Percentiles rank a stretch among this genome's conserved stretches.
These are phyloP conservation scores for Poeciliopsis turrubarensis DNA, from an alignment of 2,113 vertebrate species.

Conservation along the genomic window DNA sequence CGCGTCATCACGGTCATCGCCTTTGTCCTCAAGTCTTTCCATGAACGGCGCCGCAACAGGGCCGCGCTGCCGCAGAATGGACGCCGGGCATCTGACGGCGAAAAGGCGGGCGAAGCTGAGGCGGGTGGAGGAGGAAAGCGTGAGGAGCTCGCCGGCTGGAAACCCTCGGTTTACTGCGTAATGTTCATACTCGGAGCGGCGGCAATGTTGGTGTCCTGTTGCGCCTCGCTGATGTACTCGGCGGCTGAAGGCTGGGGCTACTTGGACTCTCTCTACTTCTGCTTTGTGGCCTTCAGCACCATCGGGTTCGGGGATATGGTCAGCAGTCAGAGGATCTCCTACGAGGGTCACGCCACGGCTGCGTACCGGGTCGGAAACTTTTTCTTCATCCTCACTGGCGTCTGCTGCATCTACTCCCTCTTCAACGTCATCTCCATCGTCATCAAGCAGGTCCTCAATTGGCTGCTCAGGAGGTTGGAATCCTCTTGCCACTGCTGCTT, in stretches of 20 bases:
- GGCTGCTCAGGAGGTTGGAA: conserved; percentile 88
- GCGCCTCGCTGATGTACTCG: conserved; percentile 93
- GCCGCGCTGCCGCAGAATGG: conserved; percentile 74
- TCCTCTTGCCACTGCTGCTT: conserved; percentile 80
- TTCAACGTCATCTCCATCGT: conserved; percentile 98
- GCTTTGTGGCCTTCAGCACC: conserved; percentile 98
- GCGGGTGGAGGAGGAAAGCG: conserved; percentile 59
- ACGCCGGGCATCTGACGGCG: conserved; percentile 46
- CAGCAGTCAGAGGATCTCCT: conserved; percentile 89
- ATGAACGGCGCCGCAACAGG: conserved; percentile 84
- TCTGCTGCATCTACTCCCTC: conserved; percentile 98
- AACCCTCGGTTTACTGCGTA: conserved; percentile 95
- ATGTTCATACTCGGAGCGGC: conserved; percentile 93
- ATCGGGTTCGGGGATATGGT: conserved; percentile 98
- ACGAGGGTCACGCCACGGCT: conserved; percentile 79
- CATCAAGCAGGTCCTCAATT: conserved; percentile 97
- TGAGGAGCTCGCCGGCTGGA: conserved; percentile 86
- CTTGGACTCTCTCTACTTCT: conserved; percentile 96
- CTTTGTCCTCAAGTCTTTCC: conserved; percentile 86
- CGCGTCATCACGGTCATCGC: conserved; percentile 93
- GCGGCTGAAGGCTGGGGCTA: conserved; percentile 93
- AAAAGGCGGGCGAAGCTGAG: conserved; percentile 49
- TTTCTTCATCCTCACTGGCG: conserved; percentile 92
- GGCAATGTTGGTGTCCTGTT: conserved; percentile 90
- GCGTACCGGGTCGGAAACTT: conserved; percentile 92